Base-by-base conservation (phyloP, 2,797 vertebrate species). In the Pogoniulus pusillus region DNA sequence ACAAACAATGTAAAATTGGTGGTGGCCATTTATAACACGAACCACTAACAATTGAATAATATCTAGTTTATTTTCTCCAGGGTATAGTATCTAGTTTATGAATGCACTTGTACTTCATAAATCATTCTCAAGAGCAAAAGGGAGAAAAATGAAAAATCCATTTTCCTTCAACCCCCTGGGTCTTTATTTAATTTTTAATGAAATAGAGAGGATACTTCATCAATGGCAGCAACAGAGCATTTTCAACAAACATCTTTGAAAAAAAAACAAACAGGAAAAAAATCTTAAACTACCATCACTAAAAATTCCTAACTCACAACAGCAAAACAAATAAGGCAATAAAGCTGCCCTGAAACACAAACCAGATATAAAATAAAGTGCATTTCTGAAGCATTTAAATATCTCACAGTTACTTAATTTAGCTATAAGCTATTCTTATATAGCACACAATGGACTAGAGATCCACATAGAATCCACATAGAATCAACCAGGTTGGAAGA, bases 131-230 rank as follows among this genome's bases (percentile, higher is more conserved):
- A 89, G 86, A 96, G 87, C 86, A 96, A 97, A 96, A 79, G 74
- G 85, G 78, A 96, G 80, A 95, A 96, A 97, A 93, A 96, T 92
- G 76, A 91, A 96, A 96, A 96, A 97, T 96, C 88, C 70, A 96
- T 96, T 97, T 96, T 95, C 85, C 80, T 95, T 94, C 74, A 64
- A 73, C 82, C 85, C 93, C 76, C 90, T 91, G 93, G 93, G 92
- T 95, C 87, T 96, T 97, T 95, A 93, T 94, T 97, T 97, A 97
- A 97, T 96, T 96, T 97, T 97, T 96, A 97, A 97, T 97, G 91
- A 95, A 96, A 96, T 84, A 95, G 58, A 80, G 58, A 95, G 91
- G 71, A 92, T 95, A 87, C 79, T 96, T 97, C 87, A 94, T 97
- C 94, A 97, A 69, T 92, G 70, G 91, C 89, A 96, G 92, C 77